Percentiles rank a stretch among this genome's conserved stretches.
Evolutionary conservation across 1,140 invertebrate species (phyloP).

Genomic region (Drosophila fuyamai): DNA sequence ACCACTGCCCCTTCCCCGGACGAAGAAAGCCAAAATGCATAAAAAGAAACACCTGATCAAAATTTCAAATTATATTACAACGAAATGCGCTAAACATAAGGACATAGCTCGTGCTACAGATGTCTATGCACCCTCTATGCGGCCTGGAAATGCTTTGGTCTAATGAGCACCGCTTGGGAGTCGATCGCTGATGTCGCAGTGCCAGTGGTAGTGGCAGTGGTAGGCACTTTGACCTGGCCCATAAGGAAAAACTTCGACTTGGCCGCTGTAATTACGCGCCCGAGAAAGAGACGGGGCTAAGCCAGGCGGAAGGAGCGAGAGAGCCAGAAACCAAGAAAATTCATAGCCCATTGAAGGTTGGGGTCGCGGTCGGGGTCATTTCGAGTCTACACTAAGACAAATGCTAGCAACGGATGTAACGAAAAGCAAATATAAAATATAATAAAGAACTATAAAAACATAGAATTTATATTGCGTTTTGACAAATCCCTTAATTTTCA

Average conservation of each 20-base stretch:
- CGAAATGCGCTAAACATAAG: slow-evolving; percentile 73
- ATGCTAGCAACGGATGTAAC: no score
- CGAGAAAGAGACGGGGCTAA: slow-evolving; percentile 11
- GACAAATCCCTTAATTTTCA: no score
- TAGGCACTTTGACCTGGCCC: slow-evolving; percentile 39
- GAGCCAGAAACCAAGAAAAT: slow-evolving; percentile 60
- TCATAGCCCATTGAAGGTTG: slow-evolving; percentile 47
- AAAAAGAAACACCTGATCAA: slow-evolving; percentile 79
- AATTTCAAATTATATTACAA: slow-evolving; percentile 82
- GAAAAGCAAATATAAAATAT: no score
- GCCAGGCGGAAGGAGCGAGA: not conserved
- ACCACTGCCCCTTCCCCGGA: slow-evolving; percentile 32
- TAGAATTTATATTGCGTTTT: no score
- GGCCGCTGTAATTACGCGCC: slow-evolving; percentile 67
- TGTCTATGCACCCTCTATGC: slow-evolving; percentile 33
- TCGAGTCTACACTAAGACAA: slow-evolving; percentile 15
- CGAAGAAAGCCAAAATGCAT: slow-evolving; percentile 66
- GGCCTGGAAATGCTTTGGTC: slow-evolving; percentile 73
- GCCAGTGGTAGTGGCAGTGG: not conserved
- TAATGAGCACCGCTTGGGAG: slow-evolving; percentile 66
- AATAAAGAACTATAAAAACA: no score
- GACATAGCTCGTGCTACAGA: slow-evolving; percentile 74
- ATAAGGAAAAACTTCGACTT: slow-evolving; percentile 75
- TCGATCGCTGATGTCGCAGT: slow-evolving; percentile 19
- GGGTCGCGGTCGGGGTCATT: slow-evolving; percentile 61